Conservation (phyloP, 2,113 vertebrate genomes). For the Aix galericulata region DNA sequence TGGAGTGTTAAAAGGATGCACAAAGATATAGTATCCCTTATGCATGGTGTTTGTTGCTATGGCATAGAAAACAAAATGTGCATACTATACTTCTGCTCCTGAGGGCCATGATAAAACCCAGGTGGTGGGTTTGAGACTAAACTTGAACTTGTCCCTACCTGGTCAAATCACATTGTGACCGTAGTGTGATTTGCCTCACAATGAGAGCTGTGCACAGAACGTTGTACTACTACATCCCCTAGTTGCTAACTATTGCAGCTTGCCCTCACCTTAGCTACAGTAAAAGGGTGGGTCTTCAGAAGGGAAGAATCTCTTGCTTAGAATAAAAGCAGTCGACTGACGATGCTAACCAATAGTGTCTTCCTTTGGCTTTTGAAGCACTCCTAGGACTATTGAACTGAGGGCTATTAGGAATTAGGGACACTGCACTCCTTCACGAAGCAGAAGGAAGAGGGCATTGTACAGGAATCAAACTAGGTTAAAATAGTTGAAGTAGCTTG, state of each 20-base stretch:
- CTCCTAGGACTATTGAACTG: neutral
- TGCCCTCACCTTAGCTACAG: slow-evolving; percentile 30
- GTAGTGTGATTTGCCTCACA: slow-evolving; percentile 61
- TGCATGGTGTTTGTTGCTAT: slow-evolving; percentile 80
- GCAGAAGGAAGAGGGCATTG: neutral
- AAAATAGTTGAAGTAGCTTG: slow-evolving; percentile 39
- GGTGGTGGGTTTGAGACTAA: slow-evolving; percentile 66
- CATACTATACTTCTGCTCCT: slow-evolving; percentile 34
- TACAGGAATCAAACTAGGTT: neutral
- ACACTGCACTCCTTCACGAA: neutral
- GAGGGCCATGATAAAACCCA: slow-evolving; percentile 52
- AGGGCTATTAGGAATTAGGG: slow-evolving; percentile 19
- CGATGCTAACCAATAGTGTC: neutral
- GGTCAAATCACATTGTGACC: slow-evolving; percentile 46
- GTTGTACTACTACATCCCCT: neutral
- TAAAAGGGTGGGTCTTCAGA: neutral
- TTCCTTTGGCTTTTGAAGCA: slow-evolving; percentile 45
- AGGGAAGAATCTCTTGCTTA: neutral
- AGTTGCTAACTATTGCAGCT: slow-evolving; percentile 2
- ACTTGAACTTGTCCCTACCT: slow-evolving; percentile 65
- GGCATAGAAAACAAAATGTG: slow-evolving; percentile 61
- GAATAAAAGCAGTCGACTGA: neutral
- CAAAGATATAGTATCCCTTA: slow-evolving; percentile 87
- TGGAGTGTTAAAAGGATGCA: slow-evolving; percentile 75
- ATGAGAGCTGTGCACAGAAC: slow-evolving; percentile 27